These are phyloP conservation scores for Dynastes hyllus DNA, from an alignment of 2,888 invertebrate species.

Conservation along the genomic window DNA sequence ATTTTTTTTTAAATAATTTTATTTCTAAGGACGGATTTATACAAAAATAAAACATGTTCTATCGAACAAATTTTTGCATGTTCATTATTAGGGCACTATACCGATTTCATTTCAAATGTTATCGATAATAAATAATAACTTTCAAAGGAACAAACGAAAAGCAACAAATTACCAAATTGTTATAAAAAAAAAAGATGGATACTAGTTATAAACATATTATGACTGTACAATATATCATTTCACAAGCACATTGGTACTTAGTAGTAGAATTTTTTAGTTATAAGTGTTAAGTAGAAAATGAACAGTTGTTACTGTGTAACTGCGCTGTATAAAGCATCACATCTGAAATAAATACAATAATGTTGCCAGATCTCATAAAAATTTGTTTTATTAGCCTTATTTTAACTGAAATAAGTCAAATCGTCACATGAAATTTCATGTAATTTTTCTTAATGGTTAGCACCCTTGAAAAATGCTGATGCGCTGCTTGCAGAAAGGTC, in stretches of 20 bases:
- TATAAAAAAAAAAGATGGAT: slow-evolving; percentile 56
- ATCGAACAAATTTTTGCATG: slow-evolving; percentile 62
- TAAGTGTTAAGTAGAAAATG: slow-evolving; percentile 77
- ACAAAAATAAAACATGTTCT: slow-evolving; percentile 24
- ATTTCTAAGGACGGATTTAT: slow-evolving; percentile 60
- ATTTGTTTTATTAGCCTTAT: slow-evolving; percentile 35
- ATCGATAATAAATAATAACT: slow-evolving; percentile 42
- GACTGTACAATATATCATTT: slow-evolving; percentile 68
- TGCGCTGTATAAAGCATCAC: slow-evolving; percentile 80
- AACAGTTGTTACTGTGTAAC: slow-evolving; percentile 83
- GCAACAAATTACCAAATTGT: slow-evolving; percentile 41
- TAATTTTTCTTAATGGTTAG: too few species aligned
- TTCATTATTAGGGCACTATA: slow-evolving; percentile 63
- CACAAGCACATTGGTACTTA: slow-evolving; percentile 71
- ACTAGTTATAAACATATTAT: slow-evolving; percentile 60
- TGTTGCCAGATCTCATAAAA: slow-evolving; percentile 76
- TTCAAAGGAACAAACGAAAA: slow-evolving; percentile 24
- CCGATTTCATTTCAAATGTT: slow-evolving; percentile 60
- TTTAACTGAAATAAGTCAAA: not conserved
- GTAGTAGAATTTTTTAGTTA: slow-evolving; percentile 79
- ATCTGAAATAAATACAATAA: slow-evolving; percentile 78
- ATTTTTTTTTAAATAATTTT: slow-evolving; percentile 46
- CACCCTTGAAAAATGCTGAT: too few species aligned
- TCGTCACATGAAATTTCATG: too few species aligned
- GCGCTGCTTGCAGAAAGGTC: too few species aligned